Conservation (phyloP, 2,797 vertebrate genomes). For the Girardinus metallicus region DNA sequence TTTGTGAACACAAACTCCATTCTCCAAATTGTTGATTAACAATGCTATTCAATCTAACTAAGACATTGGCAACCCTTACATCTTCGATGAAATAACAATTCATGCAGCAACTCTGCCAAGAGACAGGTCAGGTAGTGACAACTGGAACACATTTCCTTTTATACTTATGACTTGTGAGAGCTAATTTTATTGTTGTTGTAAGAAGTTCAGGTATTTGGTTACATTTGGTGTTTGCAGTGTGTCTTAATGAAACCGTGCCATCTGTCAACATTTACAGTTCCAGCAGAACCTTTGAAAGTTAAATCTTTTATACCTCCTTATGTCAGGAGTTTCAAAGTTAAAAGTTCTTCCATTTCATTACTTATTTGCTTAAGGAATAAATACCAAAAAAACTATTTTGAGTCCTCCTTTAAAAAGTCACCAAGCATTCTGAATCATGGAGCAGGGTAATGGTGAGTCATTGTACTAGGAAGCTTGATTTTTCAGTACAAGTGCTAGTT, state of each 20-base stretch:
- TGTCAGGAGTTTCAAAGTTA: background rate
- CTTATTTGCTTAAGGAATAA: background rate
- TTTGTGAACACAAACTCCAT: background rate
- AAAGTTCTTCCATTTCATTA: background rate
- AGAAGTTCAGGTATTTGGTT: background rate
- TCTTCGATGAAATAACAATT: background rate
- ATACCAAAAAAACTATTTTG: background rate
- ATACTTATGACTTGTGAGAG: background rate
- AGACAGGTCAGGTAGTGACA: background rate
- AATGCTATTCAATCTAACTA: background rate
- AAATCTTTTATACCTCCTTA: background rate
- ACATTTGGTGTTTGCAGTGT: background rate
- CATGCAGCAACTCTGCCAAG: background rate
- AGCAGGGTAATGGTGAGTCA: background rate
- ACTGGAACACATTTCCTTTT: background rate
- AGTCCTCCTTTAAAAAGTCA: background rate
- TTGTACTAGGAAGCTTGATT: background rate
- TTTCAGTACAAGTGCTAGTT: background rate
- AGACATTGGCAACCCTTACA: background rate
- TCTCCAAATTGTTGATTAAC: constrained; percentile 5
- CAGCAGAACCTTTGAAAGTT: background rate
- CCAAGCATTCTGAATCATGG: background rate
- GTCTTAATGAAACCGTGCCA: background rate
- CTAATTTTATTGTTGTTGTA: background rate
- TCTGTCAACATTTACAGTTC: background rate